Evolutionary conservation across 2,888 invertebrate species (phyloP).

Genomic region (Chymomyza caudatula): DNA sequence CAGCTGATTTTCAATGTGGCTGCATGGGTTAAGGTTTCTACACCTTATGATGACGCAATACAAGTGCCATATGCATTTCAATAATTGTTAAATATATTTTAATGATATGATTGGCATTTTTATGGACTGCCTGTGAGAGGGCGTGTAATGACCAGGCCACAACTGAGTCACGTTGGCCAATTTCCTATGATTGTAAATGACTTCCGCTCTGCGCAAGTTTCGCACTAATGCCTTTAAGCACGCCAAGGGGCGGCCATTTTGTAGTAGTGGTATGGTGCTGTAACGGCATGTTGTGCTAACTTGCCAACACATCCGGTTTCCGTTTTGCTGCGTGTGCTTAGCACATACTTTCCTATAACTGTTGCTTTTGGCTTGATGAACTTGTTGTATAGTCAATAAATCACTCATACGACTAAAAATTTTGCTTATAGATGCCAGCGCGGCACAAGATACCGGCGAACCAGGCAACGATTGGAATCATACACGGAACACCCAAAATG

Average conservation of each 20-base stretch:
- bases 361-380: conserved; percentile 8
- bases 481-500: conserved; percentile 66
- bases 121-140: background rate
- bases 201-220: conserved; percentile 5
- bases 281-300: conserved; percentile 33
- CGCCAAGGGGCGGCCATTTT: conserved; percentile 32
- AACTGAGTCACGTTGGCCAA: conserved; percentile 18
- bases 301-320: conserved; percentile 60
- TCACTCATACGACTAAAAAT: background rate
- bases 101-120: conserved; percentile 53
- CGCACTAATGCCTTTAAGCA: conserved; percentile 24
- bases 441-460: conserved; percentile 88
- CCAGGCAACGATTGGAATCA: conserved; percentile 78
- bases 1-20: conserved; percentile 45
- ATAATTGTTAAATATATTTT: conserved; percentile 60
- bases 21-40: conserved; percentile 15
- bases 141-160: background rate
- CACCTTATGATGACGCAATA: conserved; percentile 46
- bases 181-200: conserved; percentile 37
- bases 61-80: conserved; percentile 30
- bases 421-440: conserved; percentile 78
- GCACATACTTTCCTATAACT: background rate
- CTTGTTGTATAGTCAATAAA: background rate
- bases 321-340: conserved; percentile 33
- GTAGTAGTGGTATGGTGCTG: background rate